These are phyloP conservation scores for Pasiphila rectangulata DNA, from an alignment of 2,888 invertebrate genomes.

Conservation along the genomic window DNA sequence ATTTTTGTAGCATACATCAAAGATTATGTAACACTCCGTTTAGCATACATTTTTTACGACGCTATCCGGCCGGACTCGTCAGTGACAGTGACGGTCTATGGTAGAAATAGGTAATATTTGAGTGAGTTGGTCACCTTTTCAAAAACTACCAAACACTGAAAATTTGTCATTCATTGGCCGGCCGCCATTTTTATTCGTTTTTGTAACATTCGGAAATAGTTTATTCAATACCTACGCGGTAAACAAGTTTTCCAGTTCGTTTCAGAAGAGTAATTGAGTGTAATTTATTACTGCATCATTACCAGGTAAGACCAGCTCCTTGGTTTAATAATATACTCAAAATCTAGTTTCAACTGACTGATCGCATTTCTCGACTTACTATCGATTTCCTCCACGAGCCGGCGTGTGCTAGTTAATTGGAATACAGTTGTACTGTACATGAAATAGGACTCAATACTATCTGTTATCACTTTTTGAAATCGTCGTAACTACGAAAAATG, in stretches of 20 bases:
- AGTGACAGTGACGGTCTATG: too few relatives aligned
- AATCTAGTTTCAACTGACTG: neutral
- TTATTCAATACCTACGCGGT: neutral
- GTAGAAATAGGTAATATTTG: too few relatives aligned
- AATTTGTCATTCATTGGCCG: neutral
- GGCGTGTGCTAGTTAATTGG: neutral
- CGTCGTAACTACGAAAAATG: too few relatives aligned
- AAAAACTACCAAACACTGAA: constrained; percentile 1
- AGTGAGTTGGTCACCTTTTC: neutral
- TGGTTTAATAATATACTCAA: neutral
- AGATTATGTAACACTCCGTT: too few relatives aligned
- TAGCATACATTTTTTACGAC: too few relatives aligned
- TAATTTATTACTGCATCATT: neutral
- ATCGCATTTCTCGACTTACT: neutral
- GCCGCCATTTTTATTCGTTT: constrained; percentile 54
- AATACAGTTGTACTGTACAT: neutral
- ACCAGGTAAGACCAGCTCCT: constrained; percentile 9
- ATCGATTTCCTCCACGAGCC: constrained; percentile 10
- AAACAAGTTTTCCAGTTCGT: neutral
- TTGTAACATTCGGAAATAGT: constrained; percentile 9
- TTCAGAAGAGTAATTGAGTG: neutral
- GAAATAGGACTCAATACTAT: too few relatives aligned
- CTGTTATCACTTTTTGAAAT: too few relatives aligned
- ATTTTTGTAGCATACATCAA: too few relatives aligned
- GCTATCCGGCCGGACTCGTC: too few relatives aligned